These are phyloP conservation scores for Podarcis raffonei DNA, from an alignment of 2,113 vertebrate genomes.

Conservation along the genomic window DNA sequence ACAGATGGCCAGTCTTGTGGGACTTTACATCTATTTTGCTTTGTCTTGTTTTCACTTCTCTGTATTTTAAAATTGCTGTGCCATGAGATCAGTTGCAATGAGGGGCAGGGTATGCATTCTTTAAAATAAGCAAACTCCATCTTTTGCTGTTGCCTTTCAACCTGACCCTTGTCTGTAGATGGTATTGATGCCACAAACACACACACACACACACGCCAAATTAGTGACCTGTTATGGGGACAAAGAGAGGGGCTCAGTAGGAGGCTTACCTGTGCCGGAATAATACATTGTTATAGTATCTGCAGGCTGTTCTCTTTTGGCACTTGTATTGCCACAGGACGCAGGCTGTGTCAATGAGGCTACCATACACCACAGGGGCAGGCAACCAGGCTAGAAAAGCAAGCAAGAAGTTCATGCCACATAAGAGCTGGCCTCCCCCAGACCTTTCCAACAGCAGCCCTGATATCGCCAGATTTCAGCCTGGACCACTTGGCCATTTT, in stretches of 20 bases:
- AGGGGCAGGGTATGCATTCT: too few relatives aligned
- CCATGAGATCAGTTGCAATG: too few relatives aligned
- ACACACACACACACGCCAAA: too few relatives aligned
- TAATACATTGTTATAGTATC: conserved; percentile 85
- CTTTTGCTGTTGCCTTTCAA: rapidly evolving
- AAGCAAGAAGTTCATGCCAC: not conserved
- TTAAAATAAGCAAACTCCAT: rapidly evolving
- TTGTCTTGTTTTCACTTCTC: too few relatives aligned
- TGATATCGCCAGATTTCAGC: not conserved
- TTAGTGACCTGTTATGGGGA: rapidly evolving
- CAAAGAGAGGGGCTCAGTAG: not conserved
- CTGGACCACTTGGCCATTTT: not conserved
- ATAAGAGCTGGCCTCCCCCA: not conserved
- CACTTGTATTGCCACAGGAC: conserved; percentile 86
- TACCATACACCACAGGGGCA: conserved; percentile 88
- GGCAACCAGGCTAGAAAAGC: conserved; percentile 88
- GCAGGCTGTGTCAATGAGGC: conserved; percentile 88
- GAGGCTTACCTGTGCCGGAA: conserved; percentile 84
- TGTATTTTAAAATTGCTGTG: too few relatives aligned
- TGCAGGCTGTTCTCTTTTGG: conserved; percentile 79
- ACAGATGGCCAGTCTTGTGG: too few relatives aligned
- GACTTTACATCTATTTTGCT: too few relatives aligned
- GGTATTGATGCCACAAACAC: rapidly evolving
- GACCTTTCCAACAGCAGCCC: not conserved
- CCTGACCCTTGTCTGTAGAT: rapidly evolving